These are phyloP conservation scores for Homarus americanus DNA, from an alignment of 1,140 invertebrate species.

Conservation along the genomic window DNA sequence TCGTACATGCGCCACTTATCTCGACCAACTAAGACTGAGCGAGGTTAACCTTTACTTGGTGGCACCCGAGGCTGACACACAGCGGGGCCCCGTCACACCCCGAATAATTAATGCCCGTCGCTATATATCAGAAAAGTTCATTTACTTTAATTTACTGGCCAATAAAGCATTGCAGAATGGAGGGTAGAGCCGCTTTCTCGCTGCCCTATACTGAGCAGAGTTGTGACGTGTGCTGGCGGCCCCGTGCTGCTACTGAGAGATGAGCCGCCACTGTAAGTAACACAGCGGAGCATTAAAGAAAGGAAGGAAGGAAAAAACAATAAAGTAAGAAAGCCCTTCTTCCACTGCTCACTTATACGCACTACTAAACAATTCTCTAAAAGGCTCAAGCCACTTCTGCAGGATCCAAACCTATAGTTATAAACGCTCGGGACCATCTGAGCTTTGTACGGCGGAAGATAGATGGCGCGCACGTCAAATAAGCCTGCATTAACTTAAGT, in stretches of 20 bases:
- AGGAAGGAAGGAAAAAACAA: neutral
- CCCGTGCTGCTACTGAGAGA: neutral
- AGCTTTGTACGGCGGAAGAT: conserved; percentile 60
- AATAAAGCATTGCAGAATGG: conserved; percentile 12
- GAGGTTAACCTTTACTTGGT: too few species aligned
- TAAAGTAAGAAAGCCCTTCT: neutral
- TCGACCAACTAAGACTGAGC: neutral
- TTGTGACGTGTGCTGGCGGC: too few species aligned
- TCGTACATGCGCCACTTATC: neutral
- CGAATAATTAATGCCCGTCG: neutral
- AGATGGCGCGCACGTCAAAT: conserved; percentile 69
- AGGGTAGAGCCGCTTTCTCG: neutral
- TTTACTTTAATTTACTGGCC: conserved; percentile 6
- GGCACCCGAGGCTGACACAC: neutral
- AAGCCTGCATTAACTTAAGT: conserved; percentile 73
- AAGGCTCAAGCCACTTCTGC: neutral
- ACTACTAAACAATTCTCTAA: neutral
- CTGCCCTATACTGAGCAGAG: neutral
- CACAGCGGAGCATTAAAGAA: neutral
- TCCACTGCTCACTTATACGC: neutral
- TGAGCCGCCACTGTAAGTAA: too few species aligned
- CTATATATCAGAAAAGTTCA: conserved; percentile 17
- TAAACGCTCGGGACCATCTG: conserved; percentile 41
- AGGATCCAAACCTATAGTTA: conserved; percentile 45
- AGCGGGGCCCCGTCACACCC: neutral